Conservation (phyloP, 2,888 invertebrate genomes). For the Dusona sp. region DNA sequence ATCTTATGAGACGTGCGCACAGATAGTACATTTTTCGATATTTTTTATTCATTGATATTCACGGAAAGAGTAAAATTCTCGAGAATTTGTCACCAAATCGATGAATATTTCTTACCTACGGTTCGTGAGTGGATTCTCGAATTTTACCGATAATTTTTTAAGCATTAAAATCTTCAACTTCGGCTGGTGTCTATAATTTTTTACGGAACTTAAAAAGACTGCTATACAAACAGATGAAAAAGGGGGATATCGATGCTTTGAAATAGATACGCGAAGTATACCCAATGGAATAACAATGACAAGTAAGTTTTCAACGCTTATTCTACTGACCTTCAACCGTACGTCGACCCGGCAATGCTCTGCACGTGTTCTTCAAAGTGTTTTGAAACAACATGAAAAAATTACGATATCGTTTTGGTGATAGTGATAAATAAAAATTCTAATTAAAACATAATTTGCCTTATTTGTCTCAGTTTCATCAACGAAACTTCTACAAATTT, state of each 20-base stretch:
- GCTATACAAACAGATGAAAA: neutral
- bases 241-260: neutral
- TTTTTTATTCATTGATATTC: neutral
- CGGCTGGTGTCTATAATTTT: neutral
- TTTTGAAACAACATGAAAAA: neutral
- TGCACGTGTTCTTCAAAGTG: slow-evolving; percentile 2
- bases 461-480: neutral
- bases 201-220: neutral
- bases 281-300: neutral
- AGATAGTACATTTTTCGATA: neutral
- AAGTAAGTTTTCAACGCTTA: slow-evolving; percentile 5
- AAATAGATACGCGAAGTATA: neutral
- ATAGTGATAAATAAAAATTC: neutral
- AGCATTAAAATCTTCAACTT: neutral
- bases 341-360: slow-evolving; percentile 1
- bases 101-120: neutral
- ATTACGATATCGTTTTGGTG: neutral
- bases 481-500: neutral
- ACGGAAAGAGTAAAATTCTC: neutral
- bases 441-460: neutral
- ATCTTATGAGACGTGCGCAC: neutral
- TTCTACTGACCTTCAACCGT: slow-evolving; percentile 21
- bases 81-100: neutral
- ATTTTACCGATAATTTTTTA: neutral
- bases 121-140: neutral